Base-by-base conservation (phyloP, 2,888 invertebrate species). In the Griposia aprilina region DNA sequence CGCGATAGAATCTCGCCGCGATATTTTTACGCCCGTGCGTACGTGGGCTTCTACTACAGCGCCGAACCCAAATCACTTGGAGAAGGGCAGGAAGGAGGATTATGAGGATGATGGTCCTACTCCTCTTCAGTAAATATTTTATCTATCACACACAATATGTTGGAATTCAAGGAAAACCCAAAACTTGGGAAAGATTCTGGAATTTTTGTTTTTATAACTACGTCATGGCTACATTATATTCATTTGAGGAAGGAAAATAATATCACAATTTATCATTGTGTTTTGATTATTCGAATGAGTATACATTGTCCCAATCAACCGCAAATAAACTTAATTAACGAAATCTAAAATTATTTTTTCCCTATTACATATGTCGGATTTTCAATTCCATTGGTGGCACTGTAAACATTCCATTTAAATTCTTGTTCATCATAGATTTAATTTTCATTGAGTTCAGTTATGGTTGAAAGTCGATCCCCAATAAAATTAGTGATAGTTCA, bases 401-500 rank as follows among this genome's bases (percentile, higher is more conserved):
- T n/a, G 8, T 65, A 59, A 50, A n/a, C 50, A 59, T 52, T 52
- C 13, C n/a, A 59, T 52, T 57, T 55, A 68, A 45, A 48, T 65
- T 65, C 23, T 59, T 69, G n/a, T 30, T 45, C 15, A 57, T 36
- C 15, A 36, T 52, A 52, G 5, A 57, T 70, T 69, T 59, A 66
- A 66, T 63, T 81, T 74, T 41, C 26, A 65, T 73, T 76, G 67
- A 67, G 41, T 67, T 66, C 50, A 36, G 62, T 26, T 65, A 76
- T 79, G 71, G 30, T 76, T 75, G 3, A n/a, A 41, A 85, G 70
- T 78, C 7, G 48, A 45, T 52, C 55, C 68, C 52, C 81, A 84
- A 87, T 86, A 83, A 82, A 88, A 89, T 90, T 85, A 74, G 88
- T 81, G 72, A 87, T 85, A 88, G 89, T 89, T 91, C 88, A 91